Evolutionary conservation across 1,140 invertebrate genomes (phyloP).

Genomic region (Drosophila neocordata): DNA sequence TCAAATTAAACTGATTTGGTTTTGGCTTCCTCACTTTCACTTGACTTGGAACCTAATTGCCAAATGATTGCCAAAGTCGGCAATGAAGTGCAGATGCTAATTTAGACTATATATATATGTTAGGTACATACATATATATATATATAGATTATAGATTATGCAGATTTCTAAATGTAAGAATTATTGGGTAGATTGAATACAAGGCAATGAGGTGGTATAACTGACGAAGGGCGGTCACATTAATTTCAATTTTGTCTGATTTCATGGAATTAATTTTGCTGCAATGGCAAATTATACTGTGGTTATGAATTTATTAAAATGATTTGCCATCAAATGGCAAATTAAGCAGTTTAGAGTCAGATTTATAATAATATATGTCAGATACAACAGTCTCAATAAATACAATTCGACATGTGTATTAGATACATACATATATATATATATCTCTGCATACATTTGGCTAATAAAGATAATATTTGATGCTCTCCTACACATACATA

Average conservation of each 20-base stretch:
- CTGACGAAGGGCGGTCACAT: background rate
- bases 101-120: background rate
- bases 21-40: too few species aligned
- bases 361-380: constrained; percentile 5
- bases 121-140: background rate
- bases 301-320: constrained; percentile 7
- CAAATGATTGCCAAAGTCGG: too few species aligned
- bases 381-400: background rate
- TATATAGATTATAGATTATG: background rate
- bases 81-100: background rate
- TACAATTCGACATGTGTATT: background rate
- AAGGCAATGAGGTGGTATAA: too few species aligned
- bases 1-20: too few species aligned
- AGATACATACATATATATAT: background rate
- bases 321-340: constrained; percentile 6
- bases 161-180: too few species aligned
- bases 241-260: constrained; percentile 9
- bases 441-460: background rate
- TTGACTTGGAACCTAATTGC: too few species aligned
- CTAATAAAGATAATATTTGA: too few species aligned
- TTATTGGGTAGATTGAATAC: too few species aligned
- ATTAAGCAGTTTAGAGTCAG: constrained; percentile 4
- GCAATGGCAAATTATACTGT: constrained; percentile 6
- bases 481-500: too few species aligned
- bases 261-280: constrained; percentile 10